These are phyloP conservation scores for Pristionchus japonicus DNA, from an alignment of 2,888 invertebrate species.

Conservation along the genomic window DNA sequence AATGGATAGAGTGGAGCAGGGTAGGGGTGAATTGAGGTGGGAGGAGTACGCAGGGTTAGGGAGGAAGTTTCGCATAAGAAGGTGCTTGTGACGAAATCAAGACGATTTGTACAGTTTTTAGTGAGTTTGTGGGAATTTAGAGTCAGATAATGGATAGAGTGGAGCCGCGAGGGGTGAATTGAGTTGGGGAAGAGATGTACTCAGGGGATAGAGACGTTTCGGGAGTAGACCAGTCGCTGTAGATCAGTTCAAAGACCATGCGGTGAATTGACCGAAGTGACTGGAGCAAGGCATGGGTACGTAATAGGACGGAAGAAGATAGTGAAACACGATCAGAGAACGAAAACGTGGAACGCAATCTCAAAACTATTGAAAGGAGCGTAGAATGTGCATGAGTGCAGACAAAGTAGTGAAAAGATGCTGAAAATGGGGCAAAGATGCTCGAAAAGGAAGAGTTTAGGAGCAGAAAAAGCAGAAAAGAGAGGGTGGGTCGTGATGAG, in stretches of 20 bases:
- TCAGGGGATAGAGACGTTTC: too few species aligned
- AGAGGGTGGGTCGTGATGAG: not conserved
- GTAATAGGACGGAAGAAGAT: too few species aligned
- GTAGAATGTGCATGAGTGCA: not conserved
- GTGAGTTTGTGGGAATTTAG: not conserved
- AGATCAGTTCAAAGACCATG: too few species aligned
- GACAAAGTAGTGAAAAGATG: not conserved
- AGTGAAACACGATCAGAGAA: too few species aligned
- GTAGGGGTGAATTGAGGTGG: not conserved
- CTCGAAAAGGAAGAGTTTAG: not conserved
- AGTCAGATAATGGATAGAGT: not conserved
- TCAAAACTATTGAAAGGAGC: not conserved
- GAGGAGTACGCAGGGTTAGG: not conserved
- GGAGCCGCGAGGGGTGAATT: not conserved
- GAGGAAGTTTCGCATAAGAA: too few species aligned
- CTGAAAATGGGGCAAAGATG: not conserved
- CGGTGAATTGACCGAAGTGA: too few species aligned
- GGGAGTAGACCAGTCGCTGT: too few species aligned
- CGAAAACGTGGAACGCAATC: too few species aligned
- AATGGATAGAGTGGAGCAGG: constrained; percentile 25
- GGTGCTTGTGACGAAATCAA: too few species aligned
- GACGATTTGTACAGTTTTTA: too few species aligned
- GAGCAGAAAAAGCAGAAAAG: not conserved
- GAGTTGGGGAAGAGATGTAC: too few species aligned
- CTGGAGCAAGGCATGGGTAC: too few species aligned